phyloP scores from a whole-genome alignment of 2,797 vertebrate species.

The Parauchenoglanis punctatus region DNA sequence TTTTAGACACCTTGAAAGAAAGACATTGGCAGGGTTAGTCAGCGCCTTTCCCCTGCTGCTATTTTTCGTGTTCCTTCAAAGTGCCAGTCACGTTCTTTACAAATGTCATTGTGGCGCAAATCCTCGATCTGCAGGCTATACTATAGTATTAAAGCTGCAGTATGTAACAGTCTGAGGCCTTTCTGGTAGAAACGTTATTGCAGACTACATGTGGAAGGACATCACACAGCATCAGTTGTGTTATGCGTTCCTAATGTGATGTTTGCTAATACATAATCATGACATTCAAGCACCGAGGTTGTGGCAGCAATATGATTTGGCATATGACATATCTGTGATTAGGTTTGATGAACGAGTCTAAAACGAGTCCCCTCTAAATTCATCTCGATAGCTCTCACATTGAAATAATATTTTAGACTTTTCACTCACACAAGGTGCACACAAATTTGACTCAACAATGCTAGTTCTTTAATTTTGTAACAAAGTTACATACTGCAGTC shows the following conservation, averaged over 20 bases:
- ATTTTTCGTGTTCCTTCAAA: not conserved
- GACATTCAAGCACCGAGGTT: not conserved
- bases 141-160: not conserved
- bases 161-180: not conserved
- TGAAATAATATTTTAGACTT: not conserved
- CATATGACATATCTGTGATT: not conserved
- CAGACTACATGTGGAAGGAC: not conserved
- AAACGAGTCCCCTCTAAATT: not conserved
- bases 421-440: not conserved
- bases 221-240: not conserved
- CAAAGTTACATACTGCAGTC: not conserved
- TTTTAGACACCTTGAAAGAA: conserved; percentile 36
- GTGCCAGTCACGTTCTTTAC: not conserved
- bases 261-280: not conserved
- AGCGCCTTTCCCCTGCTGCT: conserved; percentile 10
- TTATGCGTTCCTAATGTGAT: no score
- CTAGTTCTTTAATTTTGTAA: not conserved
- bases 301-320: not conserved
- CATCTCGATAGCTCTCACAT: not conserved
- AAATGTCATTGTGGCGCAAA: conserved; percentile 1
- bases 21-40: conserved; percentile 4
- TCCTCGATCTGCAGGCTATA: not conserved
- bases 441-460: not conserved
- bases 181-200: not conserved
- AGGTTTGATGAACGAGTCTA: not conserved